Conservation (phyloP, 2,888 invertebrate genomes). For the Cabera pusaria region DNA sequence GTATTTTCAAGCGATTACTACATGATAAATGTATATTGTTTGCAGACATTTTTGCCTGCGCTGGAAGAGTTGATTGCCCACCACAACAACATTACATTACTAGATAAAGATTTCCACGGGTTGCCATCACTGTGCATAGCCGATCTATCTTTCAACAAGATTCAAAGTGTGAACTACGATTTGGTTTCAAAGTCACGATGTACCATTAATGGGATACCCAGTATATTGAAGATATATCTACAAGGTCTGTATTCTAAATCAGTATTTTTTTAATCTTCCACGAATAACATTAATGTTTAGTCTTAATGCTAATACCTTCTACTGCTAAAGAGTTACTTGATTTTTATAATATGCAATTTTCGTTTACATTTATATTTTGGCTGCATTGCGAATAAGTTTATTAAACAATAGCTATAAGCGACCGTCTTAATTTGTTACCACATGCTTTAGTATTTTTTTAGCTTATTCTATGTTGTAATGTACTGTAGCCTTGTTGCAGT, state of each 20-base stretch:
- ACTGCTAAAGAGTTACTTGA: too few species aligned
- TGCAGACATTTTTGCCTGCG: slow-evolving; percentile 90
- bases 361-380: too few species aligned
- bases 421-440: too few species aligned
- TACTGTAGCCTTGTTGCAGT: too few species aligned
- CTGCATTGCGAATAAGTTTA: too few species aligned
- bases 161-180: slow-evolving; percentile 88
- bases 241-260: slow-evolving; percentile 88
- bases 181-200: slow-evolving; percentile 92
- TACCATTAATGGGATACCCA: slow-evolving; percentile 90
- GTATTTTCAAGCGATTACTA: background rate
- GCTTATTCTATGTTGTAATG: too few species aligned
- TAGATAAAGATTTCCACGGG: slow-evolving; percentile 92
- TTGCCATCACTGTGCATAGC: slow-evolving; percentile 91
- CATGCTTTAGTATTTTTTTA: too few species aligned
- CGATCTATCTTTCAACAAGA: slow-evolving; percentile 90
- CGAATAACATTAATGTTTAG: too few species aligned
- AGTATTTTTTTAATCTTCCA: too few species aligned
- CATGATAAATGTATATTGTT: slow-evolving; percentile 33
- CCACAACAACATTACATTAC: slow-evolving; percentile 88
- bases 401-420: too few species aligned
- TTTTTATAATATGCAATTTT: too few species aligned
- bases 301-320: too few species aligned
- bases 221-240: slow-evolving; percentile 89
- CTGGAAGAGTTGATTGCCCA: slow-evolving; percentile 90